Base-by-base conservation (phyloP, 2,888 invertebrate species). In the Drosophila ustulata region DNA sequence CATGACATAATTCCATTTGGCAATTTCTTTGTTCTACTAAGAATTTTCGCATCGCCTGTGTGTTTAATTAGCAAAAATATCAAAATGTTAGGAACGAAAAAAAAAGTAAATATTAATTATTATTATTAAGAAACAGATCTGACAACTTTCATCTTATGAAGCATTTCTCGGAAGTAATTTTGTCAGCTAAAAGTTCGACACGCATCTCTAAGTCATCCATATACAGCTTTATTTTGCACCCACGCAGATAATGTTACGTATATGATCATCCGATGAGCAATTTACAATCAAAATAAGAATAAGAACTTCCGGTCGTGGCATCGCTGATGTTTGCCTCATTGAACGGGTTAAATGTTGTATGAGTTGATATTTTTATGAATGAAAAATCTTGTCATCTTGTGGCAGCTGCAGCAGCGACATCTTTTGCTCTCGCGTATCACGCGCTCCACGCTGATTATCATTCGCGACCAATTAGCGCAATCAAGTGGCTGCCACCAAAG, bases 271-370 rank as follows among this genome's bases (percentile, higher is more conserved):
- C 64, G 58, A 84, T 90, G 87, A 81, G 80, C 72, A 75, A 69
- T 76, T 84, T 78, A 83, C 81, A 88, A 90, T 89, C 82, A 89
- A 3, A 28, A 89, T 2, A 28, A 89, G 70, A 75, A 89, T 85
- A 83, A 85, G 85, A 78, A 89, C 90, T 90, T 90, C 90, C 90
- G 90, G 90, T 79, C 84, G 46, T 9, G 4, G 37, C 57, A 47
- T 66, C 57, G 57, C 18, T 57, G 26, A 51, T 79, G 71, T n/a
- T 30, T 56, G 75, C 47, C 62, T 63, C 63, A 70, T 63, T 75
- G 75, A 70, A 70, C 46, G 71, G 80, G 66, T 83, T 82, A 59
- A 80, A 59, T 57, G 62, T 62, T 71, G 49, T 52, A 53, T 57
- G 46, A 6, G 25, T 61, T 28, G 4, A 5, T 28, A 5, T 5